Evolutionary conservation across 2,888 invertebrate genomes (phyloP).

Genomic region (Tachina grossa): DNA sequence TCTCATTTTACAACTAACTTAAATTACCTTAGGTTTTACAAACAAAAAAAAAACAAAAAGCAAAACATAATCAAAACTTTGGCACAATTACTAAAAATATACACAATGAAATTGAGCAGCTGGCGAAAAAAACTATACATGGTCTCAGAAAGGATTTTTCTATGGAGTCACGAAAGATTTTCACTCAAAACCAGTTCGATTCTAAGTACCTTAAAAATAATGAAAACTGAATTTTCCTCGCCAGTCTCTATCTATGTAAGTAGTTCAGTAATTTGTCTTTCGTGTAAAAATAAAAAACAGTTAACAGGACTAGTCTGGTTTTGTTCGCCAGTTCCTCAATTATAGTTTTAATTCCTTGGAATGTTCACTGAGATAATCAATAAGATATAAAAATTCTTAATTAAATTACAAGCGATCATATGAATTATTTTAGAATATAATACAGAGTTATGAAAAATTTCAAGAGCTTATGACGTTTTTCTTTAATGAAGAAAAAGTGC

Average conservation of each 20-base stretch:
- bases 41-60: slow-evolving; percentile 28
- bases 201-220: too few relatives aligned
- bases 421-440: background rate
- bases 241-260: too few relatives aligned
- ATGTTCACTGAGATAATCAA: slow-evolving; percentile 29
- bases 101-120: background rate
- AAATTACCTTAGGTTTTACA: slow-evolving; percentile 1
- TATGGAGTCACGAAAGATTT: too few relatives aligned
- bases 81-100: slow-evolving; percentile 52
- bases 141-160: too few relatives aligned
- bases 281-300: too few relatives aligned
- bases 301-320: too few relatives aligned
- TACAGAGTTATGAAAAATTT: background rate
- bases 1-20: slow-evolving; percentile 7
- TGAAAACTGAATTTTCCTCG: too few relatives aligned
- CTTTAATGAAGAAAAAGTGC: too few relatives aligned
- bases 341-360: slow-evolving; percentile 52
- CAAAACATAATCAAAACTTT: slow-evolving; percentile 51
- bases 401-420: background rate
- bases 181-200: too few relatives aligned
- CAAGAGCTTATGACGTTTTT: background rate
- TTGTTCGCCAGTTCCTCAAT: background rate
- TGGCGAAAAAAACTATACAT: too few relatives aligned
- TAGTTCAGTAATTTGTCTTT: too few relatives aligned
- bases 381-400: background rate